phyloP scores from a whole-genome alignment of 2,113 vertebrate genomes.

The Polypterus senegalus region DNA sequence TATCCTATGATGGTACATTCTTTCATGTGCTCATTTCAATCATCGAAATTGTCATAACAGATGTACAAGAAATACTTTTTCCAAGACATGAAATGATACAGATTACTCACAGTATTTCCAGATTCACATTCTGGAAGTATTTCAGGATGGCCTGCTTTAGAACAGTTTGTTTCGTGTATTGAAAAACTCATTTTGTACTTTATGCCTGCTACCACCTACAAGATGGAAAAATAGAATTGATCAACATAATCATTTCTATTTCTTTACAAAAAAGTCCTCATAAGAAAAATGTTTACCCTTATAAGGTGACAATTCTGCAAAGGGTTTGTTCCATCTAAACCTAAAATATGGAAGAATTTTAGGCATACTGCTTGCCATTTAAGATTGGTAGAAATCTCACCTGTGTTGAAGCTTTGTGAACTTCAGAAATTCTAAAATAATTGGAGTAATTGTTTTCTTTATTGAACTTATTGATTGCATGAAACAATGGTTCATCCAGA shows the following conservation, averaged over 20 bases:
- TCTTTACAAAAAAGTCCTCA: background rate
- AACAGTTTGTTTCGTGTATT: slow-evolving; percentile 65
- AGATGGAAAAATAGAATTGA: slow-evolving; percentile 17
- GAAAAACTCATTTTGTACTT: slow-evolving; percentile 56
- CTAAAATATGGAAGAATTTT: background rate
- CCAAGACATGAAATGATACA: background rate
- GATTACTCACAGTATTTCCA: slow-evolving; percentile 44
- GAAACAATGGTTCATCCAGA: slow-evolving; percentile 43
- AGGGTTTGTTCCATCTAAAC: background rate
- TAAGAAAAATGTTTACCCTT: background rate
- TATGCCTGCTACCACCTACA: slow-evolving; percentile 67
- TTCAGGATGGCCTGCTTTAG: slow-evolving; percentile 51
- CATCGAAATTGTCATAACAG: background rate
- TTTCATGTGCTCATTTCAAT: background rate
- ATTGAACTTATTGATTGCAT: slow-evolving; percentile 54
- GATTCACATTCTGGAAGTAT: slow-evolving; percentile 49
- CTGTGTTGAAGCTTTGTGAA: slow-evolving; percentile 56
- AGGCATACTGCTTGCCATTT: slow-evolving; percentile 5
- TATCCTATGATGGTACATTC: background rate
- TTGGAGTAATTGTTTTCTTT: slow-evolving; percentile 20
- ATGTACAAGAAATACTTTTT: background rate
- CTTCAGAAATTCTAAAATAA: slow-evolving; percentile 46
- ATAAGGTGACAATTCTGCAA: background rate
- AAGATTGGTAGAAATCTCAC: slow-evolving; percentile 39
- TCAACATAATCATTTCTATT: background rate